A percentile compares a stretch with the other conserved stretches of the same genome.
Conservation (phyloP, 2,888 invertebrate genomes). For the Nomada fucata region DNA sequence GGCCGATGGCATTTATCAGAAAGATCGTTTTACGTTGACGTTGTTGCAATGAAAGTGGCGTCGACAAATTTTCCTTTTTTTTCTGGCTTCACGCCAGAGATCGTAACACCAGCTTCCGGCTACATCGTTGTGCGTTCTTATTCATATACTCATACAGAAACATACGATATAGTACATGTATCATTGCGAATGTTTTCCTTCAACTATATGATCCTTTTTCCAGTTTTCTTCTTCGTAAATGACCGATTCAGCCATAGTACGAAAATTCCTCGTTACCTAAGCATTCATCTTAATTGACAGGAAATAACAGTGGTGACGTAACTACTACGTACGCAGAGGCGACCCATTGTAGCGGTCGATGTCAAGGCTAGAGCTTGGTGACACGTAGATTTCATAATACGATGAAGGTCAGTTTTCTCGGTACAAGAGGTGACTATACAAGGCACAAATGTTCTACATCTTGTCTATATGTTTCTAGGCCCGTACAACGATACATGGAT, state of each 20-base stretch:
- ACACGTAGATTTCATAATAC: constrained; percentile 56
- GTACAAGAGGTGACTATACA: no score
- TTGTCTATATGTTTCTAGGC: no score
- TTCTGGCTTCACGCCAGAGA: constrained; percentile 53
- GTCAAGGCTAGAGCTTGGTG: constrained; percentile 77
- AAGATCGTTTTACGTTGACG: constrained; percentile 56
- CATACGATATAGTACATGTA: neutral
- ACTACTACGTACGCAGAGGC: constrained; percentile 31
- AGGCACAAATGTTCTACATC: no score
- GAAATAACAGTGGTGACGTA: constrained; percentile 53
- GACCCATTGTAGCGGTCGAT: constrained; percentile 73
- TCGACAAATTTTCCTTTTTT: constrained; percentile 51
- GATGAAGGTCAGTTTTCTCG: constrained; percentile 41
- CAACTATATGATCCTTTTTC: neutral
- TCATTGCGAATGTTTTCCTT: neutral
- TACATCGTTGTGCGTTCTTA: constrained; percentile 23
- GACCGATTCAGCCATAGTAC: neutral
- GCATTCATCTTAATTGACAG: constrained; percentile 33
- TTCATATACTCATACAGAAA: neutral
- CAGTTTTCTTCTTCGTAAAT: neutral
- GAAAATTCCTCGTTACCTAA: constrained; percentile 10
- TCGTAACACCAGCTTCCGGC: constrained; percentile 51
- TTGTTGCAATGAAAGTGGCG: constrained; percentile 63
- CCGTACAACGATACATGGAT: no score
- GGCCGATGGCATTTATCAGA: constrained; percentile 71